Evolutionary conservation across 2,888 invertebrate species (phyloP), one percentile per base, ranked within the genome.

Genomic region (Caenorhabditis sp.): DNA sequence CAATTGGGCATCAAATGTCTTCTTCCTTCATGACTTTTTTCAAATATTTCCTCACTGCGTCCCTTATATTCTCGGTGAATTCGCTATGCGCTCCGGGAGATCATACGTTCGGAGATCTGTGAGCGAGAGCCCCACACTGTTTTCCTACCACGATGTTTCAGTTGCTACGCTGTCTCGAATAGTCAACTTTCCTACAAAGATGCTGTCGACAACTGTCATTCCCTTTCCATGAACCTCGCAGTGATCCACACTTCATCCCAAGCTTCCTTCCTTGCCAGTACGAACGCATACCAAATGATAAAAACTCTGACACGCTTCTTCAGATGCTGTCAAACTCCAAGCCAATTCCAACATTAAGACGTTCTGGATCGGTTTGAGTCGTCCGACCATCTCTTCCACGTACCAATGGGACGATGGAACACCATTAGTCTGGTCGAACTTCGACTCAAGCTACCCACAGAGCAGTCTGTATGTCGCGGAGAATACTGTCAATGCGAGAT

Each of bases 321-420:
- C 8, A 51, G 69, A 35, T 50, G 69, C 32, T 22, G 69, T 18
- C 47, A 78, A 58, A 44, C 40, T 18, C 50, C 50, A 78, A 8
- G 53, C 50, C 2, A 24, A 35, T n/a, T n/a, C n/a, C n/a, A n/a
- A n/a, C n/a, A n/a, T n/a, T n/a, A n/a, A n/a, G n/a, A n/a, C n/a
- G 22, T 78, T 68, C 35, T 78, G 78, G 78, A 78, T 70, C 18
- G 78, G 78, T n/a, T 50, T 78, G 58, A 69, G 64, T 28, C 78
- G 69, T 6, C 15, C 56, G 1, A 40, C 78, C 15, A n/a, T 9
- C 18, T 13, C 22, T 5, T 78, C 78, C 2, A 20, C 64, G 32
- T 78, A 70, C 51, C 18, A 18, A 15, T 78, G 78, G 78, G 78
- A 78, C 35, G 78, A 78, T 37, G 78, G 78, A 78, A 70, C 58